Conservation (phyloP, 2,113 vertebrate species). For the Pelecanoides urinatrix region DNA sequence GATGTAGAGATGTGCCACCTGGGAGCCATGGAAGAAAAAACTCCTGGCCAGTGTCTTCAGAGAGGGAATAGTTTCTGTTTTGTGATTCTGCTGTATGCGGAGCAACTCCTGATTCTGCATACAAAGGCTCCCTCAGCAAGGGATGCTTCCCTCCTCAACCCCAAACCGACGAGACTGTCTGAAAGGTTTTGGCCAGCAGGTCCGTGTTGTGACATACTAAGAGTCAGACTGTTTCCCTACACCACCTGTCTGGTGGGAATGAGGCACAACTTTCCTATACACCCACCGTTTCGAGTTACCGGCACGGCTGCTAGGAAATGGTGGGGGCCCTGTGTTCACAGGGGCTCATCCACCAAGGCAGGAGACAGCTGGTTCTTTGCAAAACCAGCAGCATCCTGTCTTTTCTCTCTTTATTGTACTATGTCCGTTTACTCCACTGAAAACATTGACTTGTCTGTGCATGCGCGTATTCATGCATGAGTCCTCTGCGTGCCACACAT, state of each 20-base stretch:
- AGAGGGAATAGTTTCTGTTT: background rate
- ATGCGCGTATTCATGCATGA: background rate
- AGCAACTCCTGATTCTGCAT: background rate
- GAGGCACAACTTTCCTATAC: background rate
- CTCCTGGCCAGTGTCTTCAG: background rate
- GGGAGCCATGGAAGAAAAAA: background rate
- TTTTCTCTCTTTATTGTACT: background rate
- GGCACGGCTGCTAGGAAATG: background rate
- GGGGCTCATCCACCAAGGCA: background rate
- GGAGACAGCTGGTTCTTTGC: no score
- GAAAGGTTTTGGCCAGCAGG: background rate
- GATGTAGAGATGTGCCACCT: no score
- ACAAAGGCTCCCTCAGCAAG: background rate
- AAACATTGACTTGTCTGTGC: background rate
- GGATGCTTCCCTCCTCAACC: background rate
- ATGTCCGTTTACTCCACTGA: background rate
- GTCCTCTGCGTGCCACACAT: background rate
- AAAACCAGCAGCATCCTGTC: background rate
- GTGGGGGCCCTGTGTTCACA: background rate
- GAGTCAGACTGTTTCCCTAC: background rate
- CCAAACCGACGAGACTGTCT: accelerated
- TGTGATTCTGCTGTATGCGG: background rate
- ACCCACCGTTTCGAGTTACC: no score
- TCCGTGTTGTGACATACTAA: background rate
- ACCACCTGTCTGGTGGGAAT: background rate